Conservation (phyloP, 1,140 invertebrate genomes). For the Temnothorax nylanderi region DNA sequence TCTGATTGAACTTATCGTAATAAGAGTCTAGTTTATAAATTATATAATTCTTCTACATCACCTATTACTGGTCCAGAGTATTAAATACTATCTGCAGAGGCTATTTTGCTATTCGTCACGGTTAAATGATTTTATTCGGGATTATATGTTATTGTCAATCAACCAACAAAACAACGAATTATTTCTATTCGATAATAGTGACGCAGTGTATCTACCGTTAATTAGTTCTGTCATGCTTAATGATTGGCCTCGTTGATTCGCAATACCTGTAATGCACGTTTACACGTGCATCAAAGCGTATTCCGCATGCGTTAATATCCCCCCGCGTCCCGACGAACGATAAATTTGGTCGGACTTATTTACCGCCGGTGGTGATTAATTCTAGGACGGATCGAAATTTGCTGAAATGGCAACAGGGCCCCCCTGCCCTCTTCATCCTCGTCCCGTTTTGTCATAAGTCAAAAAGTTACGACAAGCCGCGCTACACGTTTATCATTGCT, state of each 20-base stretch:
- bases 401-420: slow-evolving; percentile 37
- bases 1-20: not conserved
- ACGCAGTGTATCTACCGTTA: slow-evolving; percentile 22
- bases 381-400: slow-evolving; percentile 44
- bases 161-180: slow-evolving; percentile 6
- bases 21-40: not conserved
- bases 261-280: slow-evolving; percentile 5
- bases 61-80: not conserved
- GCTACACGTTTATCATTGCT: slow-evolving; percentile 60
- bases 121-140: not conserved
- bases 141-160: slow-evolving; percentile 20
- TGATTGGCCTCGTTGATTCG: slow-evolving; percentile 32
- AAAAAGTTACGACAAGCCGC: slow-evolving; percentile 63
- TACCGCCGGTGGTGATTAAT: slow-evolving; percentile 52
- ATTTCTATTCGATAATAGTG: slow-evolving; percentile 17
- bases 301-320: slow-evolving; percentile 44
- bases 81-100: not conserved
- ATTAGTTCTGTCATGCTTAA: slow-evolving; percentile 31
- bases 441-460: slow-evolving; percentile 57
- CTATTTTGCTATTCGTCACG: not conserved
- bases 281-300: slow-evolving; percentile 42
- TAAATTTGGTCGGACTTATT: slow-evolving; percentile 46
- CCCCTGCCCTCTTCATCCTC: not conserved
- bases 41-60: no score
- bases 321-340: not conserved